These are phyloP conservation scores for Drosophila repleta DNA, from an alignment of 1,140 invertebrate genomes.

Conservation along the genomic window DNA sequence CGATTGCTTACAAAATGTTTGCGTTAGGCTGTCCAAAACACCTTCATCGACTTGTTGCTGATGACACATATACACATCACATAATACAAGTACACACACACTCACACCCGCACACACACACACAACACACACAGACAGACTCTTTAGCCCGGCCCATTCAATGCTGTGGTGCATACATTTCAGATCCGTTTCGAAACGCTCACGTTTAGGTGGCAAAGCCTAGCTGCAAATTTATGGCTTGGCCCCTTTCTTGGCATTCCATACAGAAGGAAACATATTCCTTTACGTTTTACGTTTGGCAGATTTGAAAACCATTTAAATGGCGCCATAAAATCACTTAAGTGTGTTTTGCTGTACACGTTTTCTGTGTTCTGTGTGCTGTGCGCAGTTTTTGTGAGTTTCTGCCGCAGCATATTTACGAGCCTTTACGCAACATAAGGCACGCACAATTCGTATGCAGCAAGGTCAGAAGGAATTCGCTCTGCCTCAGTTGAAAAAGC, in stretches of 20 bases:
- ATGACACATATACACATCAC: constrained; percentile 43
- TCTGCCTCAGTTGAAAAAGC: constrained; percentile 7
- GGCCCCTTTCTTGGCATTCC: not conserved
- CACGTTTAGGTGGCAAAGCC: constrained; percentile 27
- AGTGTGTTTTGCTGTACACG: constrained; percentile 60
- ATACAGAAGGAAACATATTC: not conserved
- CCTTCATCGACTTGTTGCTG: constrained; percentile 66
- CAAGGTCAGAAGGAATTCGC: constrained; percentile 13
- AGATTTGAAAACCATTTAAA: constrained; percentile 75
- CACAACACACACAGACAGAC: not conserved
- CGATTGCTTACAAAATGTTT: constrained; percentile 2
- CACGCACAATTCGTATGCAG: constrained; percentile 29
- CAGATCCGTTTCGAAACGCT: constrained; percentile 12
- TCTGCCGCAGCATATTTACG: constrained; percentile 62
- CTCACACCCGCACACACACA: not conserved
- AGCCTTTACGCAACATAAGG: constrained; percentile 31
- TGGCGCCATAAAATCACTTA: constrained; percentile 75
- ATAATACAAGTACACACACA: not conserved
- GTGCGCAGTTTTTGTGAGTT: not conserved
- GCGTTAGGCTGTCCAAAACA: constrained; percentile 11
- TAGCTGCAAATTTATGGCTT: constrained; percentile 54
- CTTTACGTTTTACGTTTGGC: constrained; percentile 46
- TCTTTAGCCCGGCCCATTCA: not conserved
- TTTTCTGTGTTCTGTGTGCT: constrained; percentile 6
- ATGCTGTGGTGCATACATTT: constrained; percentile 10